Evolutionary conservation across 2,888 invertebrate genomes (phyloP).

Genomic region (Agrochola lychnidis): DNA sequence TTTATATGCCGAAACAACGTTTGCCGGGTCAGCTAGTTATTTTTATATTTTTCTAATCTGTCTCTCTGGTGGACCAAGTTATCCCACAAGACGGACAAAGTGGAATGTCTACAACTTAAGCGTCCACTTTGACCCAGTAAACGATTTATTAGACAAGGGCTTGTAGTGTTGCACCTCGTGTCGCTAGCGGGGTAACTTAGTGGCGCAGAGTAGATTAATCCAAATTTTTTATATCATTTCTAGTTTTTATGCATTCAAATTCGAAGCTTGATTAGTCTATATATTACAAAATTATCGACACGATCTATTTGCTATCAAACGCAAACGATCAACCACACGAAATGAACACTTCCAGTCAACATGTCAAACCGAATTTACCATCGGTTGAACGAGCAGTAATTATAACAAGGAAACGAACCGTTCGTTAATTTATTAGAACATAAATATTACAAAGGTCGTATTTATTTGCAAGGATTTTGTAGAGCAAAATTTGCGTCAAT

Average conservation of each 20-base stretch:
- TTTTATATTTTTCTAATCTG: neutral
- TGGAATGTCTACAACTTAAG: neutral
- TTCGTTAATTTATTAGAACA: conserved; percentile 51
- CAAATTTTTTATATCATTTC: neutral
- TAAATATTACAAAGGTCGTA: conserved; percentile 47
- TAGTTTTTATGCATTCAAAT: neutral
- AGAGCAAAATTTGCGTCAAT: conserved; percentile 20
- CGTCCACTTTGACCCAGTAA: neutral
- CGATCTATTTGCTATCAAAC: conserved; percentile 39
- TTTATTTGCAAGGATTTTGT: conserved; percentile 26
- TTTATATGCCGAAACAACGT: no score
- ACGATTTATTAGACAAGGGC: neutral
- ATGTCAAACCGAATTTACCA: conserved; percentile 42
- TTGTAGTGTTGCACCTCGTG: neutral
- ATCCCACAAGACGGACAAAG: neutral
- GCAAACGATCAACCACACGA: conserved; percentile 32
- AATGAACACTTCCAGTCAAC: conserved; percentile 30
- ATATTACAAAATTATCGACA: conserved; percentile 31
- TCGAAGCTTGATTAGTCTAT: conserved; percentile 1
- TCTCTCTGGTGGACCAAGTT: no score
- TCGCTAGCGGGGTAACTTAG: neutral
- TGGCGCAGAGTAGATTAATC: neutral
- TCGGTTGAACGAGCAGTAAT: conserved; percentile 49
- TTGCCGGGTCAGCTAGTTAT: no score
- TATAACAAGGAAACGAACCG: conserved; percentile 55